phyloP scores from a whole-genome alignment of 2,888 invertebrate genomes.

The Thumatha senex region DNA sequence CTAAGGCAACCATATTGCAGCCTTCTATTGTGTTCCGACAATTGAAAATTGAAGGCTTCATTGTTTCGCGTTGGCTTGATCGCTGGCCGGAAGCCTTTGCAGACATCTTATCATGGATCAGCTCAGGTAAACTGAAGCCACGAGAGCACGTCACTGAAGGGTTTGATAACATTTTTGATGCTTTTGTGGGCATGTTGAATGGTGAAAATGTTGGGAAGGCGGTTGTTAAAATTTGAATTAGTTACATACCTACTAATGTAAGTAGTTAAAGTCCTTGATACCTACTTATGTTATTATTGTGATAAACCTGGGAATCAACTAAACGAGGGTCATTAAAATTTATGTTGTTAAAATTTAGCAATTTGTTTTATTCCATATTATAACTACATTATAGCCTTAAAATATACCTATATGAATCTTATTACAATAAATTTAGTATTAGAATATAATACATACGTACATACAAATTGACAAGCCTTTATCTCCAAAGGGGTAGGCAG shows the following conservation, averaged over 20 bases:
- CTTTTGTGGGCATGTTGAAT: conserved; percentile 84
- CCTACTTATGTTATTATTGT: too few relatives aligned
- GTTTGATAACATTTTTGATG: conserved; percentile 87
- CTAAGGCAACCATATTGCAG: conserved; percentile 61
- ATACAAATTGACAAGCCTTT: too few relatives aligned
- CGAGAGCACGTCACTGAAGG: conserved; percentile 87
- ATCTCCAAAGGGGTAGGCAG: too few relatives aligned
- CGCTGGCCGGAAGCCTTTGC: conserved; percentile 83
- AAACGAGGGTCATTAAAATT: too few relatives aligned
- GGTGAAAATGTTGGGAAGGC: conserved; percentile 88
- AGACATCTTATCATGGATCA: conserved; percentile 84
- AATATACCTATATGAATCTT: too few relatives aligned
- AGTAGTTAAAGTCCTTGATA: too few relatives aligned
- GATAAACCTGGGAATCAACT: too few relatives aligned
- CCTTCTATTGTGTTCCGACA: conserved; percentile 75
- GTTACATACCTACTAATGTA: neutral
- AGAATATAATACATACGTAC: too few relatives aligned
- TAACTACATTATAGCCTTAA: too few relatives aligned
- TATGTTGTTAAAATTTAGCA: too few relatives aligned
- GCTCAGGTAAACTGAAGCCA: conserved; percentile 86
- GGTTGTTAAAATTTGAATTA: conserved; percentile 81
- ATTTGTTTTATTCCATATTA: too few relatives aligned
- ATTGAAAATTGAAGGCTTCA: conserved; percentile 43
- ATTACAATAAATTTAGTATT: too few relatives aligned
- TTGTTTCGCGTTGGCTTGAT: conserved; percentile 70